Evolutionary conservation across 2,888 invertebrate species (phyloP).

Genomic region (Folsomia candida): DNA sequence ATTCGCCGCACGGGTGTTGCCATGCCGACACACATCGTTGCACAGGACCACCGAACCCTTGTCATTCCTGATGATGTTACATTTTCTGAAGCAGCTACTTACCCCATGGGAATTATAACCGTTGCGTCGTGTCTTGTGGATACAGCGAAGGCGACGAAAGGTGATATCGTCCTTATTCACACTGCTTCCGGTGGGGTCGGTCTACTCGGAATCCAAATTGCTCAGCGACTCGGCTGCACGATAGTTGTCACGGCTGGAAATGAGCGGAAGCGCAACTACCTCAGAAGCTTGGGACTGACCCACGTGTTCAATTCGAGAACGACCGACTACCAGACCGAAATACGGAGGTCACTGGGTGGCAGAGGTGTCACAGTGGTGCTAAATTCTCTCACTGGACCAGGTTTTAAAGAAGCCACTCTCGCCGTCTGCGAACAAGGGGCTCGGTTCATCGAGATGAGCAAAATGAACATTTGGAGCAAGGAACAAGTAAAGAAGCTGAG

Average conservation of each 20-base stretch:
- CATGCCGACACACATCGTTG: background rate
- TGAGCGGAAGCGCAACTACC: slow-evolving; percentile 16
- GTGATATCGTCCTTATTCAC: slow-evolving; percentile 15
- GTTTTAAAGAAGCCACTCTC: slow-evolving; percentile 15
- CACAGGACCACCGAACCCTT: background rate
- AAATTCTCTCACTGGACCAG: slow-evolving; percentile 6
- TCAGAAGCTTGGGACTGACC: background rate
- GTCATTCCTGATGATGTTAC: slow-evolving; percentile 13
- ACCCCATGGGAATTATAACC: slow-evolving; percentile 18
- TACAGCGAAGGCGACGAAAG: slow-evolving; percentile 4
- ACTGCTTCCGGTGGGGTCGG: slow-evolving; percentile 29
- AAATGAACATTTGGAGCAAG: slow-evolving; percentile 11
- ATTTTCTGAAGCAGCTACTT: slow-evolving; percentile 11
- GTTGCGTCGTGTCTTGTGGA: slow-evolving; percentile 18
- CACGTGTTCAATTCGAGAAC: slow-evolving; percentile 7
- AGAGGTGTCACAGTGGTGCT: slow-evolving; percentile 3
- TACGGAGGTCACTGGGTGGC: background rate
- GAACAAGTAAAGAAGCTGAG: background rate
- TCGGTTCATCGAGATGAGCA: slow-evolving; percentile 15
- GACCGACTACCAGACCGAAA: background rate
- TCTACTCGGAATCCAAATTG: slow-evolving; percentile 22
- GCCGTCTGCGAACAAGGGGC: background rate
- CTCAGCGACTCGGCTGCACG: slow-evolving; percentile 3
- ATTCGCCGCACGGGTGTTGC: background rate
- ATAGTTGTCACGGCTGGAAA: slow-evolving; percentile 29